Evolutionary conservation across 2,888 invertebrate species (phyloP).

Genomic region (Tinea trinotella): DNA sequence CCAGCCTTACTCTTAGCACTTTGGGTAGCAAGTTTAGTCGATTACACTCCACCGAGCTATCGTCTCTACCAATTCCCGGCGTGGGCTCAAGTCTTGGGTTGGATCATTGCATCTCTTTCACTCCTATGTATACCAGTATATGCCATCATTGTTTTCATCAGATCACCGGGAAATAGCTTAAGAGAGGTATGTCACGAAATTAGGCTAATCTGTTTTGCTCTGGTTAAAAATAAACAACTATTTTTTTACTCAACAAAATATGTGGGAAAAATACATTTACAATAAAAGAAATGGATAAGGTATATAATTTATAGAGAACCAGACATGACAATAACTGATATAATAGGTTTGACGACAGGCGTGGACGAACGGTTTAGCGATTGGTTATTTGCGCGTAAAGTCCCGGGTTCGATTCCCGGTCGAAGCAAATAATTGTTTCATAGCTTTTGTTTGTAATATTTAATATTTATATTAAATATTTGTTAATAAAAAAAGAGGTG

Average conservation of each 20-base stretch:
- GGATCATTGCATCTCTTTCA: constrained; percentile 88
- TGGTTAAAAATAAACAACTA: background rate
- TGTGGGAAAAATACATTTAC: background rate
- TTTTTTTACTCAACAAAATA: background rate
- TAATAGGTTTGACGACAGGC: too few relatives aligned
- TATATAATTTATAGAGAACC: background rate
- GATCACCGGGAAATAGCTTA: constrained; percentile 79
- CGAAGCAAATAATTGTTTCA: too few relatives aligned
- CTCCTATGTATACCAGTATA: constrained; percentile 89
- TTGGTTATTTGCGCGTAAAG: too few relatives aligned
- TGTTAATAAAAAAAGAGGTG: too few relatives aligned
- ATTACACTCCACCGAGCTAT: constrained; percentile 89
- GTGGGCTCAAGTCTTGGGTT: constrained; percentile 90
- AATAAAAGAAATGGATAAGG: background rate
- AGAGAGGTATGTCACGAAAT: constrained; percentile 74
- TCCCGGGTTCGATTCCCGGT: too few relatives aligned
- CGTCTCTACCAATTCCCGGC: constrained; percentile 86
- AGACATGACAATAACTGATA: background rate
- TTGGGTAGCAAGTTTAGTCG: constrained; percentile 90
- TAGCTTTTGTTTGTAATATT: too few relatives aligned
- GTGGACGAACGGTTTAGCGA: too few relatives aligned
- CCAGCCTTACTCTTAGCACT: constrained; percentile 87
- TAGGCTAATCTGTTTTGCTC: too few relatives aligned
- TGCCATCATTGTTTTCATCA: constrained; percentile 79
- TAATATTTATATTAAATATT: too few relatives aligned